Conservation (phyloP, 2,888 invertebrate species). For the Thymelicus acteon region DNA sequence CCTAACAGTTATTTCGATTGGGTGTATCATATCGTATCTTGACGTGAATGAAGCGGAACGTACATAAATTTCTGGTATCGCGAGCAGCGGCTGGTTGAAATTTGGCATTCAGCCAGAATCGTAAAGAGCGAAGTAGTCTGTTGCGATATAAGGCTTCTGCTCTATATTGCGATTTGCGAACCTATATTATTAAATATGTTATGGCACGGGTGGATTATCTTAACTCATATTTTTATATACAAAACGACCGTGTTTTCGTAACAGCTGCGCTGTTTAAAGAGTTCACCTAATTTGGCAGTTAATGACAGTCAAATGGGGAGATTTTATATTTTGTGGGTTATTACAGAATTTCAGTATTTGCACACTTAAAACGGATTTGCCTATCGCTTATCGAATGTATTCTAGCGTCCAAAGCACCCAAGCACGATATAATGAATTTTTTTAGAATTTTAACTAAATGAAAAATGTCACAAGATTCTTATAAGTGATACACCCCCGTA, state of each 20-base stretch:
- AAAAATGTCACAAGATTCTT: no score
- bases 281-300: neutral
- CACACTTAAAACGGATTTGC: no score
- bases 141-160: slow-evolving; percentile 66
- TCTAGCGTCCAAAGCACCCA: no score
- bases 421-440: no score
- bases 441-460: no score
- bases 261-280: neutral
- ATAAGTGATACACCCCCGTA: no score
- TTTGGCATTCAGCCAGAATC: slow-evolving; percentile 74
- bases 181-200: slow-evolving; percentile 58
- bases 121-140: slow-evolving; percentile 62
- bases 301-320: neutral
- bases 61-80: slow-evolving; percentile 61
- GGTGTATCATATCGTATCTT: slow-evolving; percentile 14
- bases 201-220: slow-evolving; percentile 10
- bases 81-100: slow-evolving; percentile 56
- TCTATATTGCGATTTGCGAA: slow-evolving; percentile 68
- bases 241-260: neutral
- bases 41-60: slow-evolving; percentile 54
- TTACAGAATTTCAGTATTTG: no score
- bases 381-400: no score
- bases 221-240: slow-evolving; percentile 17
- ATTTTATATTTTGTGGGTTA: neutral
- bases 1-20: neutral